phyloP scores from a whole-genome alignment of 2,797 vertebrate genomes.

The Eulemur coronatus region DNA sequence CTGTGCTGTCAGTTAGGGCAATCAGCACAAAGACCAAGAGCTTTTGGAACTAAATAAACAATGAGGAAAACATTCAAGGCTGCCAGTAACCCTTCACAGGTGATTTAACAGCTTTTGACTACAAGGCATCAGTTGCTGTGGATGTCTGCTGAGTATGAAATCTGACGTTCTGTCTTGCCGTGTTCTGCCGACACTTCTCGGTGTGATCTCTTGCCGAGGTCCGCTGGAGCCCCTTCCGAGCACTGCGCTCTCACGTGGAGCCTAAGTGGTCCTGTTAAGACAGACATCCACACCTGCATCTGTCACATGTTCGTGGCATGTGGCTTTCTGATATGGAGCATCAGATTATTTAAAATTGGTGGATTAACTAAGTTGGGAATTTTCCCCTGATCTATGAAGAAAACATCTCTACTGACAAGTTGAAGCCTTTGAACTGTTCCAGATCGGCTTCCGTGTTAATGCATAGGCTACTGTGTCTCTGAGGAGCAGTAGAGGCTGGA shows the following conservation, averaged over 20 bases:
- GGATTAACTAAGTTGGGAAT: constrained; percentile 50
- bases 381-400: not conserved
- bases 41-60: constrained; percentile 88
- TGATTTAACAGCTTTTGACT: constrained; percentile 86
- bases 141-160: constrained; percentile 84
- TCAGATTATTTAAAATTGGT: constrained; percentile 38
- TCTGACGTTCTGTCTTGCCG: constrained; percentile 84
- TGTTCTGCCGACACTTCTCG: constrained; percentile 78
- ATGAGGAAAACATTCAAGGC: constrained; percentile 84
- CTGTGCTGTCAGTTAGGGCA: constrained; percentile 87
- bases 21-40: constrained; percentile 85
- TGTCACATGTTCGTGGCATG: constrained; percentile 61
- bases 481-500: not conserved
- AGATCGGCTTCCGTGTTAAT: not conserved
- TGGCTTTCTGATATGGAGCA: not conserved
- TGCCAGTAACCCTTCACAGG: constrained; percentile 87
- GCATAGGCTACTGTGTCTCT: not conserved
- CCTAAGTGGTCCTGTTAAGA: constrained; percentile 71
- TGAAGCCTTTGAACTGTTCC: not conserved
- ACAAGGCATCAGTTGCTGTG: constrained; percentile 84
- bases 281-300: constrained; percentile 71
- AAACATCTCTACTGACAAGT: constrained; percentile 11
- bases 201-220: constrained; percentile 74
- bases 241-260: constrained; percentile 37
- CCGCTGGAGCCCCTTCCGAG: constrained; percentile 59